These are phyloP conservation scores for Tortrix viridana DNA, from an alignment of 2,888 invertebrate species.

Conservation along the genomic window DNA sequence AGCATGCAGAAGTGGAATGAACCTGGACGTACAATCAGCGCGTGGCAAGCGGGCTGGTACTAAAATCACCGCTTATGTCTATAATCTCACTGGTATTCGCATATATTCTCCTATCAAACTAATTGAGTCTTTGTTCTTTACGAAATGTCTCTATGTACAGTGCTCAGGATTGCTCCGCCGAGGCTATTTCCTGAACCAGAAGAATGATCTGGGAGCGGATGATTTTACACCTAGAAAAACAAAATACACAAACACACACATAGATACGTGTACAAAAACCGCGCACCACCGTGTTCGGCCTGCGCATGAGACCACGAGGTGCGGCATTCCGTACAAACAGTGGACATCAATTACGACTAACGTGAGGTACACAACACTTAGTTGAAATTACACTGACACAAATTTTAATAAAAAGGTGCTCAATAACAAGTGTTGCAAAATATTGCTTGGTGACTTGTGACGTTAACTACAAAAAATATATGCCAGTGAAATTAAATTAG, in stretches of 20 bases:
- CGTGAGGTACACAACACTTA: constrained; percentile 9
- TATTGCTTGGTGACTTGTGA: constrained; percentile 29
- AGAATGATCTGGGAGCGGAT: constrained; percentile 83
- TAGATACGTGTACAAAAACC: constrained; percentile 67
- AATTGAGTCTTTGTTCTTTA: constrained; percentile 83
- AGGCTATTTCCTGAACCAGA: constrained; percentile 84
- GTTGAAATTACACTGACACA: constrained; percentile 32
- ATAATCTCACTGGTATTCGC: constrained; percentile 83
- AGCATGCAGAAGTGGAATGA: constrained; percentile 67
- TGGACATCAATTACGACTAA: constrained; percentile 15
- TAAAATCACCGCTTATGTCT: constrained; percentile 81
- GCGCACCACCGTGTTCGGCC: constrained; percentile 55
- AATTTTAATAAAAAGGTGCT: constrained; percentile 28
- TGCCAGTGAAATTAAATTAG: not conserved
- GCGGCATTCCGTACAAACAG: constrained; percentile 18
- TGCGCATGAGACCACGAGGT: constrained; percentile 19
- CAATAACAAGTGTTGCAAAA: constrained; percentile 25
- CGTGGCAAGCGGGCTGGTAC: constrained; percentile 76
- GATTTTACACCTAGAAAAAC: constrained; percentile 83
- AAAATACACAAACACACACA: constrained; percentile 75
- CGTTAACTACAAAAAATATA: constrained; percentile 20
- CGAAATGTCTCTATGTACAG: constrained; percentile 76
- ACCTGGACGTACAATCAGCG: constrained; percentile 76
- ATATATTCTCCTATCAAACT: constrained; percentile 76
- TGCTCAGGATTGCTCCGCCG: constrained; percentile 75